A percentile compares a stretch with the other conserved stretches of the same genome.
phyloP scores from a whole-genome alignment of 2,113 vertebrate genomes.

The Bothrops jararaca region DNA sequence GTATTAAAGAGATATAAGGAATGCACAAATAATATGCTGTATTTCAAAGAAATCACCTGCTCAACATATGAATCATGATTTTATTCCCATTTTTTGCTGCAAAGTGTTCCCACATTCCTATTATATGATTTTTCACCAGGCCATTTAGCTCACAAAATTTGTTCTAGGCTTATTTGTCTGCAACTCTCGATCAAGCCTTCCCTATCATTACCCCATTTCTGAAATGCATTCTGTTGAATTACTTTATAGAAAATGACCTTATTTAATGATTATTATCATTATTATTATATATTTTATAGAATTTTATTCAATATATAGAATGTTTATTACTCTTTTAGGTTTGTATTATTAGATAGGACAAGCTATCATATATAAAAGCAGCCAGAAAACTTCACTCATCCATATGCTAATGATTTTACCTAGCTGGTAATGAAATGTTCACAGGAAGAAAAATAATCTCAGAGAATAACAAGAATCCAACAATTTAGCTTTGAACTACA shows the following conservation, averaged over 20 bases:
- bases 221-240: background rate
- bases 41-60: background rate
- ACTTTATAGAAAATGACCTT: background rate
- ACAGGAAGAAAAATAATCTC: background rate
- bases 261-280: too few relatives aligned
- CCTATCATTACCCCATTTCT: background rate
- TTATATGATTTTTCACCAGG: background rate
- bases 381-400: background rate
- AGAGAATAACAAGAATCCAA: background rate
- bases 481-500: background rate
- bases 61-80: background rate
- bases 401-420: background rate
- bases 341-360: background rate
- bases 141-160: background rate
- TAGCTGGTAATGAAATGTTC: background rate
- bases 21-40: background rate
- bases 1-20: background rate
- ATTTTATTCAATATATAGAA: background rate
- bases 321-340: background rate
- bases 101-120: background rate
- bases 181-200: background rate
- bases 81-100: background rate
- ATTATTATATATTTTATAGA: background rate
- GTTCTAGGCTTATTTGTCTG: background rate
- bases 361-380: background rate